Evolutionary conservation across 2,797 vertebrate species (phyloP).

Genomic region (Toxotes lorentzi): DNA sequence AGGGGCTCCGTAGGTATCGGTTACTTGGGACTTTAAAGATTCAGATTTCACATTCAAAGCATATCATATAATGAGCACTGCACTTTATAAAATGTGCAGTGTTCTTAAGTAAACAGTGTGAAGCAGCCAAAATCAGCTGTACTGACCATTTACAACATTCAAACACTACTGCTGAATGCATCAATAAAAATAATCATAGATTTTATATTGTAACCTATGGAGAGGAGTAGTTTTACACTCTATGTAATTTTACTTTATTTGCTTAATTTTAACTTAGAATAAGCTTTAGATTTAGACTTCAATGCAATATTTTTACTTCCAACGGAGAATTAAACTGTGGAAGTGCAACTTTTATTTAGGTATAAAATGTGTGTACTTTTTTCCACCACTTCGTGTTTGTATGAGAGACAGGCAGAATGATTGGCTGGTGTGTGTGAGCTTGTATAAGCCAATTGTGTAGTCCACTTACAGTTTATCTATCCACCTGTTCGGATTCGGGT

Average conservation of each 20-base stretch:
- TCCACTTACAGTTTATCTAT: conserved; percentile 67
- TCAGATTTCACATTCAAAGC: neutral
- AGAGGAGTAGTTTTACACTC: neutral
- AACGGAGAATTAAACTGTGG: neutral
- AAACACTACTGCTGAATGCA: neutral
- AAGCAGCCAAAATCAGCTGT: neutral
- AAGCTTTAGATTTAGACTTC: neutral
- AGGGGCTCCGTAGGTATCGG: no score
- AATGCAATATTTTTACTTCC: neutral
- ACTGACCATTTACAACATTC: neutral
- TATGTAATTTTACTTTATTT: neutral
- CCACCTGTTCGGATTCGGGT: conserved; percentile 75
- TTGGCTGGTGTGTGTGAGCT: conserved; percentile 41
- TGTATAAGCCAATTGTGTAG: conserved; percentile 69
- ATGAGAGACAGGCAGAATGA: conserved; percentile 7
- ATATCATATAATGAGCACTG: no score
- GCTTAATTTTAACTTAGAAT: neutral
- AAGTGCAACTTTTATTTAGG: neutral
- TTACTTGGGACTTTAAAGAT: neutral
- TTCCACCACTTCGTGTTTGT: neutral
- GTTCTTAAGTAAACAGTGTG: no score
- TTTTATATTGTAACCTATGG: neutral
- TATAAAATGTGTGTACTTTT: neutral
- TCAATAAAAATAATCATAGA: neutral
- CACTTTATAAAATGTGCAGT: no score